These are phyloP conservation scores for Volucella zonaria DNA, from an alignment of 2,888 invertebrate genomes.

Conservation along the genomic window DNA sequence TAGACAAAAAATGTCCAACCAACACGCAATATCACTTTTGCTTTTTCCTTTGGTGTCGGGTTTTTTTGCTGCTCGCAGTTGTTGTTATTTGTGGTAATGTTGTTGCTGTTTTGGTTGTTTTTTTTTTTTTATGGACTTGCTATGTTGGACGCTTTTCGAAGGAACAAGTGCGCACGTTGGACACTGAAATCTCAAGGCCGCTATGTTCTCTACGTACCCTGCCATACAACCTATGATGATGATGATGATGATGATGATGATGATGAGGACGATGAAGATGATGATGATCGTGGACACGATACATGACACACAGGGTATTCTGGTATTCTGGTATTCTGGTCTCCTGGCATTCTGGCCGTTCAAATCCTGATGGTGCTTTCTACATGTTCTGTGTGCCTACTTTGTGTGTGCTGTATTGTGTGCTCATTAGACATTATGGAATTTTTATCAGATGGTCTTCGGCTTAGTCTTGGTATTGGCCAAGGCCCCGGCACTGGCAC, in stretches of 20 bases:
- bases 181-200: constrained; percentile 70
- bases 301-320: constrained; percentile 61
- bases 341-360: no score
- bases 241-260: constrained; percentile 1
- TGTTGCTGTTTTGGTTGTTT: background rate
- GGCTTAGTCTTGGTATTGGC: background rate
- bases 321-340: background rate
- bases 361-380: background rate
- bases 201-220: constrained; percentile 23
- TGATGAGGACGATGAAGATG: constrained; percentile 16
- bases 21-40: constrained; percentile 73
- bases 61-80: background rate
- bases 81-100: no score
- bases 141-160: constrained; percentile 53
- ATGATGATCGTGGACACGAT: constrained; percentile 68
- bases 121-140: background rate
- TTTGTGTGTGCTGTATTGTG: constrained; percentile 60
- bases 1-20: constrained; percentile 59
- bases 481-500: no score
- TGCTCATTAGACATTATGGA: constrained; percentile 74
- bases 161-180: constrained; percentile 71
- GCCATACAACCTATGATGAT: constrained; percentile 12
- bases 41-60: constrained; percentile 55
- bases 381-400: background rate
- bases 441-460: constrained; percentile 71